Base-by-base conservation (phyloP, 2,113 vertebrate genomes). In the Pheucticus melanocephalus region DNA sequence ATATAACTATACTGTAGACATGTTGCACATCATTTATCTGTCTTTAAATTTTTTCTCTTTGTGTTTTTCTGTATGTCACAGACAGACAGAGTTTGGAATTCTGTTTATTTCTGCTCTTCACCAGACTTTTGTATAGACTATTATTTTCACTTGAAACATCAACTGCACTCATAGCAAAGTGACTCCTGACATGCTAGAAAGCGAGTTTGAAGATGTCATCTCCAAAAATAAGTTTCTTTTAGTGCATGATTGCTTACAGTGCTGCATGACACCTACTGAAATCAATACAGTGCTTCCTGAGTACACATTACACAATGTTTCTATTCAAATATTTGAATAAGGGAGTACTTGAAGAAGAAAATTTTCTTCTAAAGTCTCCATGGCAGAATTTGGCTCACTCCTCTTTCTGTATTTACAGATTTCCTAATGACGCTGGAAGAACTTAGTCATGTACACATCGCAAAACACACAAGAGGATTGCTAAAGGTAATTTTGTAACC, bases 171-270 rank as follows among this genome's bases (percentile, higher is more conserved):
- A 91, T 37, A 95, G 85, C 71, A 94, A 86, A 91, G 66, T 51
- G 79, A 96, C 94, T 88, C 66, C 68, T 90, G 64, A 75, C 82
- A 93, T 95, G 68, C 82, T 76, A 90, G 86, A 93, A 88, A 89
- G 78, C 37, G 48, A 87, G 88, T 85, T 50, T 70, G 64, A 93
- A 90, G 87, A 93, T 83, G 82, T 87, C 89, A 72, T 91, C 51
- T 92, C 90, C 71, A 85, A 95, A 94, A 96, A 94, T 66, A 93
- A 90, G 50, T 66, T 40, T 90, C 47, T 70, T 90, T 94, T 95
- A 63, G 31, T 71, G 78, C 35, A 42, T 42, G 85, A 86, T 45
- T 90, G 54, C 79, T 86, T 73, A 81, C 60, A 89, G 59, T 91
- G 50, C 28, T 87, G 53, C 47, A n/a, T 79, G 91, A 91, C 79